phyloP scores from a whole-genome alignment of 2,113 vertebrate species.

The Myotis lucifugus region DNA sequence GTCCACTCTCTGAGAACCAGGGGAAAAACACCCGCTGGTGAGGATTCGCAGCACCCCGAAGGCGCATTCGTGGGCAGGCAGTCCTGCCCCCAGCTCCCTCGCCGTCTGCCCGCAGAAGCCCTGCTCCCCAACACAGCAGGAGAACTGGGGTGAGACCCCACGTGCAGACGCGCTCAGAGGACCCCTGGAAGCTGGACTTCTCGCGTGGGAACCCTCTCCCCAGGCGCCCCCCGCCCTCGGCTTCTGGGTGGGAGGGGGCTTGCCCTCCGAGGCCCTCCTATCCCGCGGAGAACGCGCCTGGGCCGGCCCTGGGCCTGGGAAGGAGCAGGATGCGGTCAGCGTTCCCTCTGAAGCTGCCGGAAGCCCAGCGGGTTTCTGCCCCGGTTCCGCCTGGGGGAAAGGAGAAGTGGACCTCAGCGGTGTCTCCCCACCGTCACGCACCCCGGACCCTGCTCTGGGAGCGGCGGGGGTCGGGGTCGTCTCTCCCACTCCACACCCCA shows the following conservation, averaged over 20 bases:
- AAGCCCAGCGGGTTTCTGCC: no score
- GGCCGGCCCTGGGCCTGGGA: no score
- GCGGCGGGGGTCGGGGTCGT: no score
- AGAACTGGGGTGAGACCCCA: background rate
- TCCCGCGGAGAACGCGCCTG: no score
- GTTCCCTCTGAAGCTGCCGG: no score
- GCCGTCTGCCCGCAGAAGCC: background rate
- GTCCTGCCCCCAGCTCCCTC: background rate
- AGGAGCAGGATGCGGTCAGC: background rate
- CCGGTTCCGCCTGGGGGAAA: background rate
- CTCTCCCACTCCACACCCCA: no score
- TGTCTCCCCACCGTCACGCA: background rate
- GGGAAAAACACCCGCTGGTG: no score
- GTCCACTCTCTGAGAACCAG: no score
- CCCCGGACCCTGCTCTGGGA: fast-evolving
- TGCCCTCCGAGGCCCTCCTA: no score
- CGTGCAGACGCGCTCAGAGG: background rate
- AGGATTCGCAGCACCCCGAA: no score
- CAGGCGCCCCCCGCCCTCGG: background rate
- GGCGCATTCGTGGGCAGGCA: no score
- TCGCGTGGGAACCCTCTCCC: background rate
- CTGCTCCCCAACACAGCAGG: background rate
- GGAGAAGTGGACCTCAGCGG: background rate
- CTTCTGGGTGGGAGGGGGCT: background rate
- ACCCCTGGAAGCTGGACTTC: background rate